phyloP scores from a whole-genome alignment of 2,888 invertebrate species.

The Apoderus coryli region DNA sequence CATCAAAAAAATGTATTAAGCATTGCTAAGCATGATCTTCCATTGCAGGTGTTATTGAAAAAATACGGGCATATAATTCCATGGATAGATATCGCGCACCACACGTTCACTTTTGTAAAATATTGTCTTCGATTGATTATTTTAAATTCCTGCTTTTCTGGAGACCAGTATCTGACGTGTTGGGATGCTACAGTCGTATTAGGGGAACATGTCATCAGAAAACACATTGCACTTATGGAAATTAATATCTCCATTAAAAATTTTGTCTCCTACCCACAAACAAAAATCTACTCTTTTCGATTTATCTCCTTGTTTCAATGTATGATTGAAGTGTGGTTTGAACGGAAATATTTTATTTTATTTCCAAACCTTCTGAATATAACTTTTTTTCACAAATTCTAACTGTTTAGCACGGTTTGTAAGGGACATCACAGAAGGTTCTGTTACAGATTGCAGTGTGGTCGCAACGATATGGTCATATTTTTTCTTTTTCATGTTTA shows the following conservation, averaged over 20 bases:
- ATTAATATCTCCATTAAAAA: slow-evolving; percentile 1
- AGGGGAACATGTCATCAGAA: slow-evolving; percentile 1
- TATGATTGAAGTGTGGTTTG: slow-evolving; percentile 2
- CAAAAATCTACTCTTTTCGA: slow-evolving; percentile 1
- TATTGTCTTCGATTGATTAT: slow-evolving; percentile 9
- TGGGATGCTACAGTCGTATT: slow-evolving; percentile 1
- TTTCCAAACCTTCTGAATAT: slow-evolving; percentile 1
- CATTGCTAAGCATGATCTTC: background rate
- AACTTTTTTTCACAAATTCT: slow-evolving; percentile 1
- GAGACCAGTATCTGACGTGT: slow-evolving; percentile 2
- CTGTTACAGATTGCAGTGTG: slow-evolving; percentile 1
- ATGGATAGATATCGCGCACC: slow-evolving; percentile 8
- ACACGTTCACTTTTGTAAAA: slow-evolving; percentile 7
- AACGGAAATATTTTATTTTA: slow-evolving; percentile 1
- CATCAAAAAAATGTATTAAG: slow-evolving; percentile 1
- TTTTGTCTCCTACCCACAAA: slow-evolving; percentile 3
- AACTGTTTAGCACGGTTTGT: slow-evolving; percentile 1
- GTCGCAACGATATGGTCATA: slow-evolving; percentile 1
- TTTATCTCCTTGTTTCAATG: slow-evolving; percentile 2
- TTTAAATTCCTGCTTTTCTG: slow-evolving; percentile 7
- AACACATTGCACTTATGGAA: slow-evolving; percentile 1
- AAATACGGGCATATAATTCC: slow-evolving; percentile 4
- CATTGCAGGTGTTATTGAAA: slow-evolving; percentile 2
- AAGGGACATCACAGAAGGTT: slow-evolving; percentile 1
- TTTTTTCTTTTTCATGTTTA: slow-evolving; percentile 2